phyloP scores from a whole-genome alignment of 2,797 vertebrate species.

The Percopsis omiscomaycus region DNA sequence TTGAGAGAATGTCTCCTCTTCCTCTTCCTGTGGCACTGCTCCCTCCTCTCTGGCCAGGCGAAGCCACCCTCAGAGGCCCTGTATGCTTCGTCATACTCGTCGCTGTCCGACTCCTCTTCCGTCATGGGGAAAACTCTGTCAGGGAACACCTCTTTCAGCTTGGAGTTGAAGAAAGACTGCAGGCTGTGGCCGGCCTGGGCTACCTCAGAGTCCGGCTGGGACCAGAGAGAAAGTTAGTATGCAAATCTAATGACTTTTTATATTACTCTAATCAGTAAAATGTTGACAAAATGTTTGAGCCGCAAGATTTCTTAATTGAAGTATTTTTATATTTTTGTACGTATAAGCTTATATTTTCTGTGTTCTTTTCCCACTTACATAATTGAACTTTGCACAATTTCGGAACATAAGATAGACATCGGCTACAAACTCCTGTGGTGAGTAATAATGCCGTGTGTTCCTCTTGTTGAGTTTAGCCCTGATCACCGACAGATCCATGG shows the following conservation, averaged over 20 bases:
- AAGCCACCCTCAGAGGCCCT: slow-evolving; percentile 76
- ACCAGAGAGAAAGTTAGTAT: slow-evolving; percentile 16
- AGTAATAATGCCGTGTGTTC: slow-evolving; percentile 82
- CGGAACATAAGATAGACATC: slow-evolving; percentile 95
- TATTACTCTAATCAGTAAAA: no score
- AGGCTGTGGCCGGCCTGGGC: slow-evolving; percentile 93
- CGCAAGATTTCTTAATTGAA: no score
- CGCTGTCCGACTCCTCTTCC: slow-evolving; percentile 88
- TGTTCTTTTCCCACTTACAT: slow-evolving; percentile 78
- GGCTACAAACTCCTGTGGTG: slow-evolving; percentile 86
- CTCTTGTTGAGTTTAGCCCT: slow-evolving; percentile 86
- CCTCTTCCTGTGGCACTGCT: slow-evolving; percentile 90
- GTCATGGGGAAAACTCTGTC: slow-evolving; percentile 78
- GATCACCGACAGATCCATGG: slow-evolving; percentile 95
- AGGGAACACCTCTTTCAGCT: slow-evolving; percentile 87
- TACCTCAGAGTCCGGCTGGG: slow-evolving; percentile 95
- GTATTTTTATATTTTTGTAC: no score
- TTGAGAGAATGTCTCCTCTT: slow-evolving; percentile 88
- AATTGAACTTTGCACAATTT: slow-evolving; percentile 99
- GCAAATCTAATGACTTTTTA: no score
- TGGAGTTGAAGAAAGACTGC: slow-evolving; percentile 86
- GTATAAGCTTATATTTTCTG: no score
- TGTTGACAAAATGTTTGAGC: no score
- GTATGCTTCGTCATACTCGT: slow-evolving; percentile 85
- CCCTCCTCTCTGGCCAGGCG: slow-evolving; percentile 87